Evolutionary conservation across 2,113 vertebrate genomes (phyloP), one percentile per base, ranked within the genome.

Genomic region (Poeciliopsis turrubarensis): DNA sequence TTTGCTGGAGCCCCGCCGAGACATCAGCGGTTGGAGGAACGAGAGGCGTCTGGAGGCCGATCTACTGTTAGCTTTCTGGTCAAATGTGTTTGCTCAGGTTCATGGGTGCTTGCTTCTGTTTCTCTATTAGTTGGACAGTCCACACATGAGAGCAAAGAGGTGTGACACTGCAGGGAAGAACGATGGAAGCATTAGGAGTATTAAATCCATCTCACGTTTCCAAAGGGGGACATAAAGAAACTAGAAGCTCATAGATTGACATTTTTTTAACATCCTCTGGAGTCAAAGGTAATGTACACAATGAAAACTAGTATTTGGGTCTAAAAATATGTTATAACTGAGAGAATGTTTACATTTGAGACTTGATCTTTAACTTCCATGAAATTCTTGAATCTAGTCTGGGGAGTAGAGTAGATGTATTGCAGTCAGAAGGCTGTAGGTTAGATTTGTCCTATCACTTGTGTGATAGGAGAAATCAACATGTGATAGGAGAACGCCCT

Each of bases 21-120:
- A 74, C 78, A 76, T 75, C 82, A 31, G 79, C 80, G 78, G 77
- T 73, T 73, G 41, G 86, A 90, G 84, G 79, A 69, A 74, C 72
- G 82, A 82, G 84, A 74, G 78, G 84, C 82, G 87, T 87, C 65
- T 78, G 64, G 80, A 87, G 80, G 80, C 82, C 65, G 67, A 26
- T 54, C 70, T 71, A 60, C 86, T 90, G 86, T 92, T 89, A 88
- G 89, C 91, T 87, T 76, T 65, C 71, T 75, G 89, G 87, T 89
- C 80, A 68, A 31, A 77, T 15, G 31, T 94, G 89, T 94, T 94
- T 93, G 89, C 87, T 75, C 60, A 82, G 63, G 29, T 75, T 70
- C 77, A 79, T 77, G 77, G 13, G 51, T 78, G 68, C 44, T 39
- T 71, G 64, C 72, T 78, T 78, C 73, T 81, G 64, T 73, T 25